Percentiles rank a stretch among this genome's conserved stretches.
Evolutionary conservation across 2,888 invertebrate genomes (phyloP).

Genomic region (Congeria kusceri): DNA sequence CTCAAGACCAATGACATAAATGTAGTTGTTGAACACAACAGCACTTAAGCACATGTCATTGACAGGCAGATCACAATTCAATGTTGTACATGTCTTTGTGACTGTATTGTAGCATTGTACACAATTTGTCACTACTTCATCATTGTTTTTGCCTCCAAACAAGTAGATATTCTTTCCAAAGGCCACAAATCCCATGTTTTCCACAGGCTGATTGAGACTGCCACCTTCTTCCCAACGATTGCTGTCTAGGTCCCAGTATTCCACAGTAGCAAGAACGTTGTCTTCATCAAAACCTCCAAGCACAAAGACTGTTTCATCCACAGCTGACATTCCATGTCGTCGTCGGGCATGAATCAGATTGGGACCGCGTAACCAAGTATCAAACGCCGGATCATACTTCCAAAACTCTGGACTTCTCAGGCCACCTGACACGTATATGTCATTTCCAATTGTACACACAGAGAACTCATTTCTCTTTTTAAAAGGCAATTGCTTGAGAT

Average conservation of each 20-base stretch:
- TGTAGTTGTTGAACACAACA: conserved; percentile 73
- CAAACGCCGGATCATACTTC: conserved; percentile 81
- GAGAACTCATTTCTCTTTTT: conserved; percentile 82
- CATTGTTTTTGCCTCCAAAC: conserved; percentile 81
- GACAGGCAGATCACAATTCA: conserved; percentile 75
- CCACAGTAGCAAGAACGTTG: conserved; percentile 77
- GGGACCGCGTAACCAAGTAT: conserved; percentile 78
- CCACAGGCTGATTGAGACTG: conserved; percentile 76
- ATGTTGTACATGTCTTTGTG: conserved; percentile 69
- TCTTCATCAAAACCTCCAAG: conserved; percentile 82
- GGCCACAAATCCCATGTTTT: conserved; percentile 81
- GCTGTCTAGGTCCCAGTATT: conserved; percentile 76
- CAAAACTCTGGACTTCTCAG: conserved; percentile 81
- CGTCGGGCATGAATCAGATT: conserved; percentile 77
- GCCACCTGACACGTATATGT: conserved; percentile 81
- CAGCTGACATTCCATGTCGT: conserved; percentile 80
- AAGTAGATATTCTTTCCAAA: conserved; percentile 77
- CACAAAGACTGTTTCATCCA: conserved; percentile 79
- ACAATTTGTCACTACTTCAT: conserved; percentile 80
- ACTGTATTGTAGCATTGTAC: conserved; percentile 80
- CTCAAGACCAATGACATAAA: conserved; percentile 80
- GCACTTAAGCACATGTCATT: conserved; percentile 82
- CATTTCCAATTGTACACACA: conserved; percentile 77
- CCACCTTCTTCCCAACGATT: conserved; percentile 78
- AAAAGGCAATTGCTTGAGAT: conserved; percentile 78